A percentile compares a stretch with the other conserved stretches of the same genome.
phyloP scores from a whole-genome alignment of 2,113 vertebrate species.

The Larimichthys polyactis region DNA sequence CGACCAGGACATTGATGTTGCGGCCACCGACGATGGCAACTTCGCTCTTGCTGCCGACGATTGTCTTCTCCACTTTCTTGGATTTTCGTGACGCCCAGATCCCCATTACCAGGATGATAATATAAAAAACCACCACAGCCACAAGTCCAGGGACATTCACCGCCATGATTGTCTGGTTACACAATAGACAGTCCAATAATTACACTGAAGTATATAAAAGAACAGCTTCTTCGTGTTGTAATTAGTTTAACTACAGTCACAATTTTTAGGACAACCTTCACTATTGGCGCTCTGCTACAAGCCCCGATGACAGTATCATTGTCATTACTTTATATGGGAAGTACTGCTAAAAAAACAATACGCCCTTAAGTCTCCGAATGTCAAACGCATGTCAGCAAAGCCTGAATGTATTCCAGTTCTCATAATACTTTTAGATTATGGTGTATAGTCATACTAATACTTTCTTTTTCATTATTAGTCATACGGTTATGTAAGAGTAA shows the following conservation, averaged over 20 bases:
- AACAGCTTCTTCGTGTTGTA: not conserved
- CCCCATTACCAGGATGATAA: slow-evolving; percentile 77
- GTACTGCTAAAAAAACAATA: not conserved
- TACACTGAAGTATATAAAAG: not conserved
- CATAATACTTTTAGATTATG: not conserved
- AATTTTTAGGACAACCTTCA: not conserved
- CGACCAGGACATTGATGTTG: slow-evolving; percentile 60
- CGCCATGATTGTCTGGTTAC: slow-evolving; percentile 55
- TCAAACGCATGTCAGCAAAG: too few relatives aligned
- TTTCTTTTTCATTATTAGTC: too few relatives aligned
- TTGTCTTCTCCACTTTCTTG: slow-evolving; percentile 80
- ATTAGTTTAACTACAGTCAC: not conserved
- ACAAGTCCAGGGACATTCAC: slow-evolving; percentile 74
- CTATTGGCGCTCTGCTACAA: not conserved
- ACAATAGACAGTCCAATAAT: slow-evolving; percentile 1
- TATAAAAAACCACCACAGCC: slow-evolving; percentile 80
- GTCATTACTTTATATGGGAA: not conserved
- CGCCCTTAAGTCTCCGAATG: not conserved
- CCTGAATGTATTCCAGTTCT: not conserved
- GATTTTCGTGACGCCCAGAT: slow-evolving; percentile 85
- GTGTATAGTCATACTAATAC: not conserved
- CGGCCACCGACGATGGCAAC: slow-evolving; percentile 79
- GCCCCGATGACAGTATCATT: not conserved
- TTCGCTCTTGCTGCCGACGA: slow-evolving; percentile 75
- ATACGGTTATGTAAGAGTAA: too few relatives aligned